These are phyloP conservation scores for Luperina testacea DNA, from an alignment of 2,888 invertebrate species.

Conservation along the genomic window DNA sequence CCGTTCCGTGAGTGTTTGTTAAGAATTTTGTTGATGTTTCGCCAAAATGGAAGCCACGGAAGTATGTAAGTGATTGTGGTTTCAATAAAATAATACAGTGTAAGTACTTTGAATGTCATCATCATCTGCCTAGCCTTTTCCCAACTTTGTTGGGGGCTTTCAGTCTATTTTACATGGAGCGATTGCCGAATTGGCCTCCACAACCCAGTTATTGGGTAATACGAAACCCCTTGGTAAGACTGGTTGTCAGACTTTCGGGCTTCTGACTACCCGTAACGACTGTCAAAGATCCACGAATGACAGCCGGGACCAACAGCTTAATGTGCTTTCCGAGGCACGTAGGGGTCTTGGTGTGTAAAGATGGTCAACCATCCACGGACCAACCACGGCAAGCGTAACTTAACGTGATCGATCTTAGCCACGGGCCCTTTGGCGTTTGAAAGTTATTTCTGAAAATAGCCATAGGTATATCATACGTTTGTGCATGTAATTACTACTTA, in stretches of 20 bases:
- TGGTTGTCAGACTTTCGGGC: neutral
- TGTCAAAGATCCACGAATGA: neutral
- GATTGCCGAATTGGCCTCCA: neutral
- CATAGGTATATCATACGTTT: too few relatives aligned
- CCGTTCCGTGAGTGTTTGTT: constrained; percentile 46
- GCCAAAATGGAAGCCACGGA: constrained; percentile 16
- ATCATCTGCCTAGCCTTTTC: neutral
- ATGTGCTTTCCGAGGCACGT: neutral
- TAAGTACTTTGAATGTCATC: neutral
- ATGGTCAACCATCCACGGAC: neutral
- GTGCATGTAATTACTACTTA: neutral
- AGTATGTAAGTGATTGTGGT: constrained; percentile 16
- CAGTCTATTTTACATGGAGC: too few relatives aligned
- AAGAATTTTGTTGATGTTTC: constrained; percentile 28
- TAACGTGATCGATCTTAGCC: too few relatives aligned
- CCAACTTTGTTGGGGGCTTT: neutral
- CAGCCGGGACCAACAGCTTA: neutral
- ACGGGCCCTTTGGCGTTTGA: neutral
- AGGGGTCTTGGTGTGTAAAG: neutral
- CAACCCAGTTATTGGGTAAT: neutral
- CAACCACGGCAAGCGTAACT: too few relatives aligned
- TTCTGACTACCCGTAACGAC: too few relatives aligned
- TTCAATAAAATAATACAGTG: neutral
- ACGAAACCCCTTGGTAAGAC: neutral
- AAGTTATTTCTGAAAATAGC: neutral